These are phyloP conservation scores for Lepidurus apus DNA, from an alignment of 1,140 invertebrate species.

Conservation along the genomic window DNA sequence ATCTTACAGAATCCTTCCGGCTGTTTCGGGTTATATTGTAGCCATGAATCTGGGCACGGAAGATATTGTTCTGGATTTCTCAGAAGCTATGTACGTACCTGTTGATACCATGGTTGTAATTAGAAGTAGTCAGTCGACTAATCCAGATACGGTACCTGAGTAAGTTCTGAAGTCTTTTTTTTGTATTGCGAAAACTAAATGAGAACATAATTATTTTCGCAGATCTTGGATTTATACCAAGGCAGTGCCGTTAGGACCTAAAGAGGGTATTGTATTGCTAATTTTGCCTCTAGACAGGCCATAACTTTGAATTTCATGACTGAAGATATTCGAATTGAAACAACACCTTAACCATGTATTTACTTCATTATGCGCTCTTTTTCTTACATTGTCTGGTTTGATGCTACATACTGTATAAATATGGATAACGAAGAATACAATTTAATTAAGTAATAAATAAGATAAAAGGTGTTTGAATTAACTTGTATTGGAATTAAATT, in stretches of 20 bases:
- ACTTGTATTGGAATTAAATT: too few species aligned
- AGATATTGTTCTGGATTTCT: slow-evolving; percentile 19
- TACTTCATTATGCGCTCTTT: too few species aligned
- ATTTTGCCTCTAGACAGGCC: neutral
- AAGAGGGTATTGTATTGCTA: slow-evolving; percentile 37
- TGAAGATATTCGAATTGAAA: too few species aligned
- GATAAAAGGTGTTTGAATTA: too few species aligned
- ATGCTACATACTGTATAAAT: too few species aligned
- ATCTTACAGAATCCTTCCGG: slow-evolving; percentile 38
- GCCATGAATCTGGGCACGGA: slow-evolving; percentile 27
- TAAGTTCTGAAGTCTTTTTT: slow-evolving; percentile 10
- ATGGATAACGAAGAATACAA: too few species aligned
- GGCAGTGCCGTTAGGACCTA: slow-evolving; percentile 36
- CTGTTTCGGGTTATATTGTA: slow-evolving; percentile 26
- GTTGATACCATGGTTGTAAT: slow-evolving; percentile 20
- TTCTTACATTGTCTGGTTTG: too few species aligned
- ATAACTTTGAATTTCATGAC: neutral
- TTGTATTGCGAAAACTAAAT: neutral
- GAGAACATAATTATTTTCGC: neutral
- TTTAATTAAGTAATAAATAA: too few species aligned
- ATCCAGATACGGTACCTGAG: slow-evolving; percentile 4
- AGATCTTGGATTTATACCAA: slow-evolving; percentile 36
- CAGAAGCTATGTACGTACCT: neutral
- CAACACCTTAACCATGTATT: too few species aligned
- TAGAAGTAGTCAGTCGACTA: slow-evolving; percentile 23